Conservation (phyloP, 53 echinoderm and acorn worm species). For the Luidia sarsii region DNA sequence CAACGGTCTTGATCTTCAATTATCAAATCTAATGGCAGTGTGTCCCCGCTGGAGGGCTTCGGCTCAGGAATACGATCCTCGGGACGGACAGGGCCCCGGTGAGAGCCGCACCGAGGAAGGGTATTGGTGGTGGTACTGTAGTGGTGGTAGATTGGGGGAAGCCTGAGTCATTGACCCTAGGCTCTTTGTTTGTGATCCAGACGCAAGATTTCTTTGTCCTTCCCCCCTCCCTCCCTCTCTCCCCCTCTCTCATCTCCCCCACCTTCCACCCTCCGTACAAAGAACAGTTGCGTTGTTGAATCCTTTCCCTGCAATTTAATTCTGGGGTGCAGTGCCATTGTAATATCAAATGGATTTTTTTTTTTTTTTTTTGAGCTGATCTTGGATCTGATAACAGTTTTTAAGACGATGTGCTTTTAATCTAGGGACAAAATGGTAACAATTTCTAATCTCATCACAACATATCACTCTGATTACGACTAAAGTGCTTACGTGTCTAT, state of each 20-base stretch:
- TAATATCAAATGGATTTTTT: no score
- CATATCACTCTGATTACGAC: no score
- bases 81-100: no score
- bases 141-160: neutral
- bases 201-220: constrained; percentile 19
- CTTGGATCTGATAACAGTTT: no score
- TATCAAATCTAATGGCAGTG: constrained; percentile 46
- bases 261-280: neutral
- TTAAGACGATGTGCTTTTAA: no score
- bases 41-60: neutral
- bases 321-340: no score
- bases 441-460: no score
- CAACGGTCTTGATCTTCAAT: constrained; percentile 26
- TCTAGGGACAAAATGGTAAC: no score
- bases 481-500: no score
- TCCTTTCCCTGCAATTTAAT: neutral
- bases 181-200: neutral
- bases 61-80: neutral
- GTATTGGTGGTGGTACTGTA: neutral
- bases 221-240: no score
- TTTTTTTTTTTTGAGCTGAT: no score
- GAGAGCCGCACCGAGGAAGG: neutral
- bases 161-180: constrained; percentile 37
- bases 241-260: no score
- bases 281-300: neutral